Evolutionary conservation across 2,797 vertebrate species (phyloP).

Genomic region (Melanotaenia nigrans): DNA sequence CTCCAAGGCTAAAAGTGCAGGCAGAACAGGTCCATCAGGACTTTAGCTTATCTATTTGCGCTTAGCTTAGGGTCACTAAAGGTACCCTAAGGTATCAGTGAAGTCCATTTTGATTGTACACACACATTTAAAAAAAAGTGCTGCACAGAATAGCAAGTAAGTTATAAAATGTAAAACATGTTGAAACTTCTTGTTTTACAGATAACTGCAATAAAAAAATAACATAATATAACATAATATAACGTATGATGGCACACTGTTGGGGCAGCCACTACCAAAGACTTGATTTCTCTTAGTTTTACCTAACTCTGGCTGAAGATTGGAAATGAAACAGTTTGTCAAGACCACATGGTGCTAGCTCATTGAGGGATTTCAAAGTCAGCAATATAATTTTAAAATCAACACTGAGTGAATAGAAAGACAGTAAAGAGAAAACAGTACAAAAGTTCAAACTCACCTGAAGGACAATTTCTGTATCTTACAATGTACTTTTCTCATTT

Average conservation of each 20-base stretch:
- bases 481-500: background rate
- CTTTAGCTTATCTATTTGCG: background rate
- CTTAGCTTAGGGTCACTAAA: background rate
- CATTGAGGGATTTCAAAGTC: constrained; percentile 2
- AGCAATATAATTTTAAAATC: background rate
- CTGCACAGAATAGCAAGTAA: too few relatives aligned
- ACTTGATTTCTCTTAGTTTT: background rate
- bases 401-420: background rate
- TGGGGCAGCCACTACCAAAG: background rate
- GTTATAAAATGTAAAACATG: too few relatives aligned
- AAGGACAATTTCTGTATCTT: background rate
- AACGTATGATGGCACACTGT: background rate
- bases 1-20: background rate
- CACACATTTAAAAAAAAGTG: too few relatives aligned
- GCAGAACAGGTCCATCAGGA: background rate
- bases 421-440: background rate
- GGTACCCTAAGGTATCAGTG: background rate
- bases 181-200: too few relatives aligned
- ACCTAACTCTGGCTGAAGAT: background rate
- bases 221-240: background rate
- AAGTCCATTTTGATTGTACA: too few relatives aligned
- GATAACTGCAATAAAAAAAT: background rate
- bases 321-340: background rate
- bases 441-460: background rate
- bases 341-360: background rate